A percentile compares a stretch with the other conserved stretches of the same genome.
These are phyloP conservation scores for Myotis davidii DNA, from an alignment of 2,113 vertebrate genomes.

Conservation along the genomic window DNA sequence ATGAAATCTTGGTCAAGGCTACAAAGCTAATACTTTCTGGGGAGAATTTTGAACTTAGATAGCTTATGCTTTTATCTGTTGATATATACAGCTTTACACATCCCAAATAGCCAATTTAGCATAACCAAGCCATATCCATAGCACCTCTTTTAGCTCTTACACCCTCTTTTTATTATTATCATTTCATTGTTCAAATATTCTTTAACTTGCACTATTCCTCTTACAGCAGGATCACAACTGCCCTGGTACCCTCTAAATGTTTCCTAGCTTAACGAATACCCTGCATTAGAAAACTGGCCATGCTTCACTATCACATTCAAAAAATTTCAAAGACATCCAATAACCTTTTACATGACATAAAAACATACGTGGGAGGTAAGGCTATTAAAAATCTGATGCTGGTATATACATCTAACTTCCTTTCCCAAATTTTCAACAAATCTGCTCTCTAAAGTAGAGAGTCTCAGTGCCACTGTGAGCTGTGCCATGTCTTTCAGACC, in stretches of 20 bases:
- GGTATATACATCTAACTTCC: neutral
- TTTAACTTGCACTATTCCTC: neutral
- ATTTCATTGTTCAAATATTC: neutral
- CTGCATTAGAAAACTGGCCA: neutral
- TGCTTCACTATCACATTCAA: neutral
- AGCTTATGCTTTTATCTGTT: too few relatives aligned
- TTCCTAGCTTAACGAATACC: neutral
- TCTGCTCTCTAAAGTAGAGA: neutral
- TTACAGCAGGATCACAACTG: neutral
- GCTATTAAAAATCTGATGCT: neutral
- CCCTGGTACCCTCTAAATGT: neutral
- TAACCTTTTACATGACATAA: neutral
- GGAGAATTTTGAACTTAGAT: neutral
- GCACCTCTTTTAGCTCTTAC: neutral
- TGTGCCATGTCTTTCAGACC: neutral
- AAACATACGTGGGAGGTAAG: neutral
- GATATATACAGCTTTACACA: neutral
- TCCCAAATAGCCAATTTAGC: neutral
- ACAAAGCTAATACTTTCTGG: neutral
- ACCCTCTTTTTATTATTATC: neutral
- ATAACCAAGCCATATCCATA: neutral
- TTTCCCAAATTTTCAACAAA: neutral
- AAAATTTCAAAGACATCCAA: neutral
- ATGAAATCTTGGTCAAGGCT: neutral
- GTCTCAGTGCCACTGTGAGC: neutral